A percentile compares a stretch with the other conserved stretches of the same genome.
phyloP scores from a whole-genome alignment of 2,113 vertebrate genomes.

The Oenanthe melanoleuca region DNA sequence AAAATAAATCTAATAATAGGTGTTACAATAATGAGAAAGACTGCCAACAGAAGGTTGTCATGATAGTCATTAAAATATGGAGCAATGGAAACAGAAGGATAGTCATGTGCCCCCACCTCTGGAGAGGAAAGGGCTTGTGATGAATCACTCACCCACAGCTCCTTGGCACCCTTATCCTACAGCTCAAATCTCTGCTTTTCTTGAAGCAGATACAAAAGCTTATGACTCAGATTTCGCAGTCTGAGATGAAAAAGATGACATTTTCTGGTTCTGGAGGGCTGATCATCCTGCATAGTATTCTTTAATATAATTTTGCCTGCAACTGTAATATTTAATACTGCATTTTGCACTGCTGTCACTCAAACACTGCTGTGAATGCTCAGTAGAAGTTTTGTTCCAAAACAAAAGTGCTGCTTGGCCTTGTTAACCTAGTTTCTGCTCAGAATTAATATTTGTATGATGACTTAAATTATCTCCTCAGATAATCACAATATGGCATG shows the following conservation, averaged over 20 bases:
- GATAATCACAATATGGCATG: conserved; percentile 17
- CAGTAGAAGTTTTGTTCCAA: neutral
- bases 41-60: neutral
- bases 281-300: neutral
- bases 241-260: neutral
- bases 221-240: neutral
- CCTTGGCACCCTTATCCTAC: rapidly evolving
- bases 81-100: neutral
- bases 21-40: neutral
- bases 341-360: neutral
- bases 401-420: neutral
- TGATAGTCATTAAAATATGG: neutral
- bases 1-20: neutral
- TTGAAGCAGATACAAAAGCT: neutral
- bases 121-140: rapidly evolving
- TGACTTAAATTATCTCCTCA: conserved; percentile 18
- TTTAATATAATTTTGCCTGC: neutral
- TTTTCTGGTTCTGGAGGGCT: neutral
- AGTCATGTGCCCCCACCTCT: neutral
- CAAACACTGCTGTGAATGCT: neutral
- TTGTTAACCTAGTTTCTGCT: conserved; percentile 38
- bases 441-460: conserved; percentile 19
- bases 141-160: neutral
- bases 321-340: neutral
- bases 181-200: neutral